phyloP scores from a whole-genome alignment of 1,140 invertebrate genomes.

The Pogonomyrmex barbatus region DNA sequence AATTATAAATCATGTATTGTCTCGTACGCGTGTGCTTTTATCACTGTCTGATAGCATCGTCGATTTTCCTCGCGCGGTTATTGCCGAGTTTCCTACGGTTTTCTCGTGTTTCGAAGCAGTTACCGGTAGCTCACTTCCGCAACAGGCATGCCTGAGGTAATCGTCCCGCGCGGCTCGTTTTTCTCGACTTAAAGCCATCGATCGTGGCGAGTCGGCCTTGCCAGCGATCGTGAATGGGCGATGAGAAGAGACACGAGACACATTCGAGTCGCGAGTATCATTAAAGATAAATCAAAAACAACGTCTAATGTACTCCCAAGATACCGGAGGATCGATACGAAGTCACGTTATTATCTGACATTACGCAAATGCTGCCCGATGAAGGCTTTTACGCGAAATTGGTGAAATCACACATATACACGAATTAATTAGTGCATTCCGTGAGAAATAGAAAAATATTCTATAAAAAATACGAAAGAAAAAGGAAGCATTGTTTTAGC shows the following conservation, averaged over 20 bases:
- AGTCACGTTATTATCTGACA: constrained; percentile 22
- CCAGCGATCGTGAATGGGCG: constrained; percentile 66
- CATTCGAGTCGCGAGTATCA: constrained; percentile 32
- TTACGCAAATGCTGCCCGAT: constrained; percentile 6
- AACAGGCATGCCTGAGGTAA: constrained; percentile 72
- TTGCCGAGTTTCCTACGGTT: constrained; percentile 72
- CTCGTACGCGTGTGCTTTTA: constrained; percentile 55
- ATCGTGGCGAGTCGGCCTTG: constrained; percentile 60
- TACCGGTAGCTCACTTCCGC: constrained; percentile 71
- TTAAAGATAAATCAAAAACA: constrained; percentile 44
- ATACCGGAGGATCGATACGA: constrained; percentile 12
- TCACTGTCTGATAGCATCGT: constrained; percentile 65
- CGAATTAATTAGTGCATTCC: background rate
- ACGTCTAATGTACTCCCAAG: constrained; percentile 28
- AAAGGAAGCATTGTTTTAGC: background rate
- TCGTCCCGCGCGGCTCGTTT: constrained; percentile 70
- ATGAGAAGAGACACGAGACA: constrained; percentile 56
- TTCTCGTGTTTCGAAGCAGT: constrained; percentile 77
- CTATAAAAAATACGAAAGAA: constrained; percentile 2
- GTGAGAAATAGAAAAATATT: background rate
- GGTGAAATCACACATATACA: background rate
- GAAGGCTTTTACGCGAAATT: background rate
- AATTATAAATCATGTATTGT: constrained; percentile 30
- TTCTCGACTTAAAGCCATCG: constrained; percentile 69
- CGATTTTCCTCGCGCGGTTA: constrained; percentile 55